These are phyloP conservation scores for Euleptes europaea DNA, from an alignment of 2,113 vertebrate species.

Conservation along the genomic window DNA sequence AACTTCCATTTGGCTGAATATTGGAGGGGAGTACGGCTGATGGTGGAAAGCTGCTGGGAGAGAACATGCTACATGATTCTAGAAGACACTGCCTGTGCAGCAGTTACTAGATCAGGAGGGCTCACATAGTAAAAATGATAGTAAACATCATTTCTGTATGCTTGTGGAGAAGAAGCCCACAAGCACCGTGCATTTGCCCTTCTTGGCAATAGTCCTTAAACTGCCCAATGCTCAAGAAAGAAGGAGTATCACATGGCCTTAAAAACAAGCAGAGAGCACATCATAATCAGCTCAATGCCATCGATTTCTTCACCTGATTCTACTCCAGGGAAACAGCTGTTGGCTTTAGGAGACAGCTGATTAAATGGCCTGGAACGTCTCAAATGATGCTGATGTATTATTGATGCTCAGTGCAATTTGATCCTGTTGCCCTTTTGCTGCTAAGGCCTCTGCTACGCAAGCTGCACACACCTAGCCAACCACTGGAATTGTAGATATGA, in stretches of 20 bases:
- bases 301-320: rapidly evolving
- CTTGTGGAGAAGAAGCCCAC: background rate
- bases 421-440: background rate
- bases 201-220: background rate
- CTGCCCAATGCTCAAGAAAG: background rate
- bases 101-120: background rate
- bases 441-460: background rate
- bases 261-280: background rate
- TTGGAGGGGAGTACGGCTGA: background rate
- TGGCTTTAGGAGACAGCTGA: background rate
- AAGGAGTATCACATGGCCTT: background rate
- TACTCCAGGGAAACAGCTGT: rapidly evolving
- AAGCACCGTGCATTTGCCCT: background rate
- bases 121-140: background rate
- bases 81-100: background rate
- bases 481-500: background rate
- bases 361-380: slow-evolving; percentile 4
- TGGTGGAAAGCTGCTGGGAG: background rate
- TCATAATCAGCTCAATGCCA: background rate
- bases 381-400: slow-evolving; percentile 29
- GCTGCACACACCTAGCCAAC: background rate
- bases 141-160: too few species aligned
- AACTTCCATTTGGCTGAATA: background rate
- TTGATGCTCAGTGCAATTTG: slow-evolving; percentile 38
- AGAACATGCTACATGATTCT: background rate